phyloP scores from a whole-genome alignment of 2,888 invertebrate species.

The Ophioninae sp. region DNA sequence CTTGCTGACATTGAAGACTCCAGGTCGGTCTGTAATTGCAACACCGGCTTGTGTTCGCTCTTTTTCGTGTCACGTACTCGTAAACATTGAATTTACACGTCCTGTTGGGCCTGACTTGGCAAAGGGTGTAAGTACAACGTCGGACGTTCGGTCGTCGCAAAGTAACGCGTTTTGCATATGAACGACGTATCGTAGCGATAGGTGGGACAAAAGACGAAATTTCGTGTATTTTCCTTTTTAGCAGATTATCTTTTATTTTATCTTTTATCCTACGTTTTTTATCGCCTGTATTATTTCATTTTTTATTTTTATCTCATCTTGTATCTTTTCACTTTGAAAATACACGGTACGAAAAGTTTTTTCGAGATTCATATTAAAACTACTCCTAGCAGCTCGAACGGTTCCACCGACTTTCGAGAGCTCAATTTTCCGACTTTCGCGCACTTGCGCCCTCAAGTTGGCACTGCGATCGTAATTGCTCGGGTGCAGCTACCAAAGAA shows the following conservation, averaged over 20 bases:
- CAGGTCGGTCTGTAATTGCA: slow-evolving; percentile 81
- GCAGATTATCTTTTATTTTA: background rate
- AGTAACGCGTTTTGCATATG: background rate
- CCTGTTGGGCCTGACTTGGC: background rate
- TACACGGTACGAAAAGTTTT: background rate
- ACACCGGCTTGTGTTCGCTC: background rate
- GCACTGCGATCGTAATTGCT: background rate
- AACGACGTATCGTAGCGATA: background rate
- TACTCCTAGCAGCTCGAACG: background rate
- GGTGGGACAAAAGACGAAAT: background rate
- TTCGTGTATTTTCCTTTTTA: background rate
- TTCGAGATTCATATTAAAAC: background rate
- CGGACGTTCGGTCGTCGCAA: background rate
- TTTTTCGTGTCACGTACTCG: background rate
- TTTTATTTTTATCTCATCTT: no score
- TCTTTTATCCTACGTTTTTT: no score
- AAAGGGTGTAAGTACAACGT: background rate
- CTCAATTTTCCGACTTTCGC: background rate
- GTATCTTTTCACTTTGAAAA: no score
- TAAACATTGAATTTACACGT: no score
- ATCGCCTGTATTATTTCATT: no score
- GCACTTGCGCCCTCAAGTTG: background rate
- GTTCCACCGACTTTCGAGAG: background rate
- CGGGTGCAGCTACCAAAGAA: background rate
- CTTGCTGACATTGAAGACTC: slow-evolving; percentile 87